phyloP scores from a whole-genome alignment of 2,888 invertebrate species.

The Sphaeridia pumilis region DNA sequence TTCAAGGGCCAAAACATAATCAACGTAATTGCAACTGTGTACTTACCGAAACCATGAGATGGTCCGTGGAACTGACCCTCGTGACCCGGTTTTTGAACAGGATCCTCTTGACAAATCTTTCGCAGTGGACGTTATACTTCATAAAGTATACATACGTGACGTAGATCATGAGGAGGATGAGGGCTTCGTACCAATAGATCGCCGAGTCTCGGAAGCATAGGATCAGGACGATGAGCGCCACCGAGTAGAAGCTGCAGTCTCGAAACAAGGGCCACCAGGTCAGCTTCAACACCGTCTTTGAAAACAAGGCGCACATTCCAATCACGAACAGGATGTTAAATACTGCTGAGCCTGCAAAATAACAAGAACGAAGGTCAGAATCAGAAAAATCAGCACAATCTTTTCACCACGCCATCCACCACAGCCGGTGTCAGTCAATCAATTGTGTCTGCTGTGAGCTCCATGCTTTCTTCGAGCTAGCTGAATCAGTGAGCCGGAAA shows the following conservation, averaged over 20 bases:
- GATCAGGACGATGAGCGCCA: constrained; percentile 81
- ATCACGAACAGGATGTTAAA: constrained; percentile 98
- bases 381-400: no score
- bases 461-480: no score
- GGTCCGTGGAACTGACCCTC: constrained; percentile 84
- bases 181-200: constrained; percentile 89
- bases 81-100: constrained; percentile 90
- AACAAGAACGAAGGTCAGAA: no score
- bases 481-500: no score
- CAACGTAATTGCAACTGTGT: constrained; percentile 12
- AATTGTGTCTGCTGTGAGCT: no score
- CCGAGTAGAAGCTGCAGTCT: constrained; percentile 91
- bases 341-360: constrained; percentile 68
- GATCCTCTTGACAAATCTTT: constrained; percentile 76
- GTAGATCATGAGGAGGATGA: constrained; percentile 78
- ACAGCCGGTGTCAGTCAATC: no score
- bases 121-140: constrained; percentile 85
- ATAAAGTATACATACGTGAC: constrained; percentile 87
- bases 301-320: constrained; percentile 95
- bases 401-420: no score
- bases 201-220: constrained; percentile 84
- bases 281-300: constrained; percentile 75
- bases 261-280: constrained; percentile 99
- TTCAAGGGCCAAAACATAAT: no score
- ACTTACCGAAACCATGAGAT: constrained; percentile 92